phyloP scores from a whole-genome alignment of 2,888 invertebrate genomes.

The Mellilla xanthometata region DNA sequence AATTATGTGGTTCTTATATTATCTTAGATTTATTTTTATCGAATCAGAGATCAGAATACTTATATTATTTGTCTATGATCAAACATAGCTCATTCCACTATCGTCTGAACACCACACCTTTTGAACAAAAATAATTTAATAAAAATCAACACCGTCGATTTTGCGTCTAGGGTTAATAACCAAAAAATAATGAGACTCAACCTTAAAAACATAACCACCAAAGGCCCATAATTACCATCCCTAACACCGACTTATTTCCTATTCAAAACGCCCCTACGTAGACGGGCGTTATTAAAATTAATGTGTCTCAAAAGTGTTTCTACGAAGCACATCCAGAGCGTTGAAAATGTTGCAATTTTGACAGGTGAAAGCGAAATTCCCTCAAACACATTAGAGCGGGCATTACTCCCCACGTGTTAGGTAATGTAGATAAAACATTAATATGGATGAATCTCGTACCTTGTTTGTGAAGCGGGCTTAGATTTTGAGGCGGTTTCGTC shows the following conservation, averaged over 20 bases:
- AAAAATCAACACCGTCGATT: too few species aligned
- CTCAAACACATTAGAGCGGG: slow-evolving; percentile 65
- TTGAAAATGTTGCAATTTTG: slow-evolving; percentile 50
- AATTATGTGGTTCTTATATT: too few species aligned
- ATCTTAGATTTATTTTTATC: too few species aligned
- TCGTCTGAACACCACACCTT: too few species aligned
- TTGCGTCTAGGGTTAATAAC: too few species aligned
- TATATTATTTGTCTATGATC: too few species aligned
- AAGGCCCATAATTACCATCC: slow-evolving; percentile 3
- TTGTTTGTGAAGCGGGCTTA: slow-evolving; percentile 68
- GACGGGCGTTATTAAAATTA: slow-evolving; percentile 31
- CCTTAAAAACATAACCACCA: too few species aligned
- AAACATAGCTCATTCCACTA: too few species aligned
- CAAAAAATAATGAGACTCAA: too few species aligned
- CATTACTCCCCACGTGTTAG: slow-evolving; percentile 57
- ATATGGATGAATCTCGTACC: slow-evolving; percentile 71
- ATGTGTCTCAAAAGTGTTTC: slow-evolving; percentile 27
- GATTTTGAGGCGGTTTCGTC: slow-evolving; percentile 62
- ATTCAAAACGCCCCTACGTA: slow-evolving; percentile 25
- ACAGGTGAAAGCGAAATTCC: slow-evolving; percentile 61
- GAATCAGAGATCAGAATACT: too few species aligned
- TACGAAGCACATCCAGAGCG: slow-evolving; percentile 33
- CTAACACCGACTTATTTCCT: slow-evolving; percentile 18
- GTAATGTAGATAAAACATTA: slow-evolving; percentile 75
- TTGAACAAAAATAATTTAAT: too few species aligned